Conservation (phyloP, 1,140 invertebrate species). For the Thalassaphorura encarpata region DNA sequence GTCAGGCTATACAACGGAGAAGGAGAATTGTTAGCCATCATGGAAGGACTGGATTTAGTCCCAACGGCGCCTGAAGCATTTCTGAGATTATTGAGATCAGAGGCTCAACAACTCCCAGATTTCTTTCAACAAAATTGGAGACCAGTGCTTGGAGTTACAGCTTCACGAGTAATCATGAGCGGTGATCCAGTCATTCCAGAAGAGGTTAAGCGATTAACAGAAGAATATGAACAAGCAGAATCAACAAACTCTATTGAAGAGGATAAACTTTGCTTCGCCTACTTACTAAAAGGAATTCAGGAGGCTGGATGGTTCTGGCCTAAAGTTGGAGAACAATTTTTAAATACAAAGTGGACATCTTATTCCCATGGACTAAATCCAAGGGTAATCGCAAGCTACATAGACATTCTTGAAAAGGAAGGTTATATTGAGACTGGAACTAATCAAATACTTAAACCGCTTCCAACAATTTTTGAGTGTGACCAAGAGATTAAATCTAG, state of each 20-base stretch:
- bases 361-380: not conserved
- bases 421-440: not conserved
- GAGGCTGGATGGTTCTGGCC: not conserved
- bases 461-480: not conserved
- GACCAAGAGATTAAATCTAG: not conserved
- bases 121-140: conserved; percentile 5
- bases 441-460: not conserved
- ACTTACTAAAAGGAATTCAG: not conserved
- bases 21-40: not conserved
- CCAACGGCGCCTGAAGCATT: conserved; percentile 1
- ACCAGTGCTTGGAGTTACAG: not conserved
- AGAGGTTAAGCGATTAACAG: not conserved
- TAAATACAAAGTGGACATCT: not conserved
- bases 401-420: not conserved
- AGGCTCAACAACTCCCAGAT: not conserved
- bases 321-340: not conserved
- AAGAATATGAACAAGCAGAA: not conserved
- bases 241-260: not conserved
- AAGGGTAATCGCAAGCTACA: not conserved
- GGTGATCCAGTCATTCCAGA: not conserved
- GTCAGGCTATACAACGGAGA: not conserved
- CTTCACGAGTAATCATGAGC: not conserved
- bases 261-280: not conserved
- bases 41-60: conserved; percentile 6
- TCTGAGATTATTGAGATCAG: not conserved